These are phyloP conservation scores for Crossoptilon crossoptilon DNA, from an alignment of 2,797 vertebrate genomes.

Conservation along the genomic window DNA sequence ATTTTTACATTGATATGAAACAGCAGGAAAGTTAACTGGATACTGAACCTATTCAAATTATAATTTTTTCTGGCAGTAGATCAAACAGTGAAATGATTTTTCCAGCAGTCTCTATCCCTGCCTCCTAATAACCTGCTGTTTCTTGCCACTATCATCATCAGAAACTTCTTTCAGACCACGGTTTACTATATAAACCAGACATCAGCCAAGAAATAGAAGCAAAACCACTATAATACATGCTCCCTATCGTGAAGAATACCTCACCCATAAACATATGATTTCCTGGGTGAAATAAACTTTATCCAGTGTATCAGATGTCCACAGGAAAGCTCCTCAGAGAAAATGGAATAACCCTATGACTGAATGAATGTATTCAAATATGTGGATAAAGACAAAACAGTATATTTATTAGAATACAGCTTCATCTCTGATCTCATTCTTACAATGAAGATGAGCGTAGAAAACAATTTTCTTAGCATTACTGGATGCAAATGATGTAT, in stretches of 20 bases:
- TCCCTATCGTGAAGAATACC: background rate
- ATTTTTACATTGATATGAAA: conserved; percentile 1
- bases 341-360: background rate
- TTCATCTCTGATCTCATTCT: background rate
- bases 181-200: background rate
- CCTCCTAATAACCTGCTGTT: background rate
- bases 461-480: background rate
- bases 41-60: background rate
- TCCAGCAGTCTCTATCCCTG: background rate
- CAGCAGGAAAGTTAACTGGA: conserved; percentile 3
- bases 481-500: background rate
- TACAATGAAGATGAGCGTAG: background rate
- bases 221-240: background rate
- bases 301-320: background rate
- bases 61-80: background rate
- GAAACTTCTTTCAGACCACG: background rate
- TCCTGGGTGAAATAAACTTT: background rate
- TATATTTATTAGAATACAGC: background rate
- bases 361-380: background rate
- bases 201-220: background rate
- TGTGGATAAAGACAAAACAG: background rate
- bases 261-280: background rate
- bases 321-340: background rate
- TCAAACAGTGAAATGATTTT: background rate
- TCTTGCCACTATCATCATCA: background rate